Base-by-base conservation (phyloP, 2,113 vertebrate species). In the Nesogale talazaci region DNA sequence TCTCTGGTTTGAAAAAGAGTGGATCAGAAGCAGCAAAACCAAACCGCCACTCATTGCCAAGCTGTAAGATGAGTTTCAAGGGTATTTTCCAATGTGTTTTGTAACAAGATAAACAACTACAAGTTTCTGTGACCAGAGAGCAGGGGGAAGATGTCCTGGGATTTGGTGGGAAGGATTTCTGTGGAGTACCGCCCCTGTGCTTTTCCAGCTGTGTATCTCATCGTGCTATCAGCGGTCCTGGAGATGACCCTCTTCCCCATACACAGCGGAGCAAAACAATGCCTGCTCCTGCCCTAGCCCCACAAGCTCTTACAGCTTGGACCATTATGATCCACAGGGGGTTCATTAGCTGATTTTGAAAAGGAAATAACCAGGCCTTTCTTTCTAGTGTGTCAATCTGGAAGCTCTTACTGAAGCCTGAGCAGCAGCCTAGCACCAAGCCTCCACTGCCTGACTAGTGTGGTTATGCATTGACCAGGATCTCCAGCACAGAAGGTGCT, bases 11-110 rank as follows among this genome's bases (percentile, higher is more conserved):
- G 7, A 38, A 92, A 77, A 57, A 75, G 19, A n/a, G 15, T 19
- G 38, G 63, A 16, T 29, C 29, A 56, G 42, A 74, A 83, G 4
- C 15, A 87, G 56, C 57, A 85, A 88, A 92, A 75, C n/a, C 61
- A 90, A 95, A 75, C 25, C 72, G 56, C 56, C 25, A 74, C n/a
- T 93, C n/a, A 78, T 40, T 90, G 59, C 40, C 75, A 93, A 83
- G 84, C 22, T 52, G n/a, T 83, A 67, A 61, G 69, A 77, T n/a
- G 84, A 93, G 67, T 40, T 19, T 40, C 69, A 86, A 84, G 42
- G 61, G 52, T 78, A 69, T 77, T 87, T 94, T 82, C 38, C 86
- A 74, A 77, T 56, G 31, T 74, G 22, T 61, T 95, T 89, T 82
- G 82, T 82, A 79, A 40, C n/a, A 88, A 84, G 36, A 46, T 34